phyloP scores from a whole-genome alignment of 2,797 vertebrate genomes.

The Chelidonichthys spinosus region DNA sequence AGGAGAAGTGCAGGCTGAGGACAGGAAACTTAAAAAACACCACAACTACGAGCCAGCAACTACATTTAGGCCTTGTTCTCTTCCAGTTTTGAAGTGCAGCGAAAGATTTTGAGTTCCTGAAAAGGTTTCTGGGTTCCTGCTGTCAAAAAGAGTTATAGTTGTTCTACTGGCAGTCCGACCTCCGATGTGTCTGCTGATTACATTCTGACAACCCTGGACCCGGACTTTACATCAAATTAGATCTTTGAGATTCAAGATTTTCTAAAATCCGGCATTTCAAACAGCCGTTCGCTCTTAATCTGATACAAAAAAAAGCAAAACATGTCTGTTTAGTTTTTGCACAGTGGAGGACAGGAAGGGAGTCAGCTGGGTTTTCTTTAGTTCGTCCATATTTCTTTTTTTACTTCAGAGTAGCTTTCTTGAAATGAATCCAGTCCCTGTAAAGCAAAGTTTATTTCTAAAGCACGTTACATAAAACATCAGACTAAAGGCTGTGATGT shows the following conservation, averaged over 20 bases:
- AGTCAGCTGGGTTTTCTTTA: not conserved
- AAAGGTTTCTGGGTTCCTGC: not conserved
- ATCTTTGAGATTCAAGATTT: not conserved
- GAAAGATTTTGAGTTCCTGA: not conserved
- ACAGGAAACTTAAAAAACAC: not conserved
- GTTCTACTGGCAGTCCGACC: not conserved
- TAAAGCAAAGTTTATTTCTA: not conserved
- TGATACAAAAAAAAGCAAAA: not conserved
- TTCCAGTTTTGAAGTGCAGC: not conserved
- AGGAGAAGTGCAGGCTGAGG: not conserved
- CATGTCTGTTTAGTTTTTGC: not conserved
- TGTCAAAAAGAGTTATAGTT: not conserved
- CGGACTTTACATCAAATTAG: too few relatives aligned
- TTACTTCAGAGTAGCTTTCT: not conserved
- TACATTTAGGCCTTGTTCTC: not conserved
- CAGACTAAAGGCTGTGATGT: not conserved
- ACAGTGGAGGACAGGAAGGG: not conserved
- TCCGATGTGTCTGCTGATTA: slow-evolving; percentile 2
- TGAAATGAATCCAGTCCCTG: not conserved
- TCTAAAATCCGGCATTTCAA: not conserved
- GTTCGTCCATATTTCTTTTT: not conserved
- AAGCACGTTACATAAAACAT: not conserved
- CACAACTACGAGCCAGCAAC: not conserved
- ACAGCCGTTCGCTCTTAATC: not conserved
- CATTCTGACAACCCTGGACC: not conserved